Conservation (phyloP, 2,113 vertebrate genomes). For the Myiozetetes cayanensis region DNA sequence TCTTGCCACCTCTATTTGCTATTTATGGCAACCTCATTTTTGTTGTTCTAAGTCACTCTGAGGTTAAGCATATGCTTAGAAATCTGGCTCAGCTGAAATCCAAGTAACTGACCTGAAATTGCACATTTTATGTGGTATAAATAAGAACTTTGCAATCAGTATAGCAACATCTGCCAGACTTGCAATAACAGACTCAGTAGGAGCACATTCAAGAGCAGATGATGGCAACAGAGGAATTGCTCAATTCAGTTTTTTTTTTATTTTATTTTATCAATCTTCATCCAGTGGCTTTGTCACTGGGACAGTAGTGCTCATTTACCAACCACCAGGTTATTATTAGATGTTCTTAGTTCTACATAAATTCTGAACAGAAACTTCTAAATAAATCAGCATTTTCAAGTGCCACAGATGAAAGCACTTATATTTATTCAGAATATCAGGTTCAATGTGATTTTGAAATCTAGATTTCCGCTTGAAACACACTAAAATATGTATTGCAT, state of each 20-base stretch:
- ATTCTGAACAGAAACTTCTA: constrained; percentile 34
- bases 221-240: neutral
- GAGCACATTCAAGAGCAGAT: neutral
- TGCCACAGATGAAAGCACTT: constrained; percentile 11
- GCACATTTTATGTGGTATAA: neutral
- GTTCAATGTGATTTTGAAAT: constrained; percentile 33
- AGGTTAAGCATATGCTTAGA: constrained; percentile 16
- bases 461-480: constrained; percentile 14
- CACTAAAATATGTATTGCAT: neutral
- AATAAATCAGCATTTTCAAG: constrained; percentile 42
- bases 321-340: constrained; percentile 44
- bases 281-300: neutral
- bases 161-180: constrained; percentile 19
- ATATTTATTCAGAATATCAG: constrained; percentile 8
- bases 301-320: constrained; percentile 9
- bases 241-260: neutral
- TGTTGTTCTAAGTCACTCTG: neutral
- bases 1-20: neutral
- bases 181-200: constrained; percentile 29
- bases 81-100: neutral
- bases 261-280: constrained; percentile 35
- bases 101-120: neutral
- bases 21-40: neutral
- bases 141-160: constrained; percentile 5
- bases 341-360: constrained; percentile 21